These are phyloP conservation scores for Chaenocephalus aceratus DNA, from an alignment of 2,113 vertebrate species.

Conservation along the genomic window DNA sequence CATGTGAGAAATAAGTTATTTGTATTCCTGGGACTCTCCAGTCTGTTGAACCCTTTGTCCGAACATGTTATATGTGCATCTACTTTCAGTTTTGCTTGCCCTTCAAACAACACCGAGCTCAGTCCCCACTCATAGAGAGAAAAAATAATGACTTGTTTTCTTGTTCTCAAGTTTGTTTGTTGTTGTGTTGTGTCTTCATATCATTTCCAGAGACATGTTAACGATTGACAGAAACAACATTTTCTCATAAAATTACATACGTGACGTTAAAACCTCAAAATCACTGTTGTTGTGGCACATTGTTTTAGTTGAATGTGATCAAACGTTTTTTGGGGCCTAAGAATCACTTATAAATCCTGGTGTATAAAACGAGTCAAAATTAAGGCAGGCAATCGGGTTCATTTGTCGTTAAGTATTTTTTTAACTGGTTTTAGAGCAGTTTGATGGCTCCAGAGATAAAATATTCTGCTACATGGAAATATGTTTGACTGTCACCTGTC, in stretches of 20 bases:
- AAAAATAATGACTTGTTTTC: background rate
- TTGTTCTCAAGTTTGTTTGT: background rate
- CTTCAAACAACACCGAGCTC: background rate
- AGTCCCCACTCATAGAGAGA: background rate
- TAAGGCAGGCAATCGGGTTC: background rate
- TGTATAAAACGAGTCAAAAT: background rate
- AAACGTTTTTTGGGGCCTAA: background rate
- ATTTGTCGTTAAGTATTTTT: background rate
- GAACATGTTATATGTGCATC: background rate
- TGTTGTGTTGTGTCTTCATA: background rate
- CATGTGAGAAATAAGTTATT: background rate
- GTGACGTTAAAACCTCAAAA: background rate
- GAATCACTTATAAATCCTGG: too few relatives aligned
- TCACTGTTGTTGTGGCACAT: background rate
- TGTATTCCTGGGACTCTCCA: conserved; percentile 11
- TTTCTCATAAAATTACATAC: too few relatives aligned
- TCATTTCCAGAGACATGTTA: background rate
- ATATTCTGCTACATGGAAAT: background rate
- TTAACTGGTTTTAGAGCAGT: background rate
- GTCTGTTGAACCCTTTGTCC: background rate
- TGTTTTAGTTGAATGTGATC: background rate
- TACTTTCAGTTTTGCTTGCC: background rate
- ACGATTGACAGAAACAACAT: background rate
- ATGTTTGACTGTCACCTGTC: background rate
- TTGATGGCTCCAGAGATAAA: background rate